Evolutionary conservation across 2,113 vertebrate species (phyloP).

Genomic region (Heterocephalus glaber): DNA sequence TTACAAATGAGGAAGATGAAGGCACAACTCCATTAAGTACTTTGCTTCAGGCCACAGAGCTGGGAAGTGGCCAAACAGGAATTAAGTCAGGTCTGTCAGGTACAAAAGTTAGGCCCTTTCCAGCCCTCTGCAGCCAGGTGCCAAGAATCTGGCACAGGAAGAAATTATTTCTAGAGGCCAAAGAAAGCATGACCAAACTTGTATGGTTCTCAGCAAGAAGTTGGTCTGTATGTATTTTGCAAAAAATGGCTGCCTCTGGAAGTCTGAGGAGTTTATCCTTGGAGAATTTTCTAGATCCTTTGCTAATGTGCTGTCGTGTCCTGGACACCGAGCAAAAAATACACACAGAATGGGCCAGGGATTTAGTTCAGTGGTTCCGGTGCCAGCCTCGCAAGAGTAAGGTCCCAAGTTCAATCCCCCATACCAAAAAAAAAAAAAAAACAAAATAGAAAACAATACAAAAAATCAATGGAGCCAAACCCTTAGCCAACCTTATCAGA

Average conservation of each 20-base stretch:
- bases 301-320: background rate
- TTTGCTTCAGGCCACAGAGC: background rate
- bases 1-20: background rate
- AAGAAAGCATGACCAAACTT: constrained; percentile 46
- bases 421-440: too few species aligned
- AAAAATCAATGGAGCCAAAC: too few species aligned
- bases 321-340: background rate
- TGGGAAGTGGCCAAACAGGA: constrained; percentile 34
- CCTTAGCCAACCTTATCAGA: too few species aligned
- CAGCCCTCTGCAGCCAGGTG: background rate
- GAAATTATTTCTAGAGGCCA: constrained; percentile 39
- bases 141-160: constrained; percentile 25
- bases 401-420: too few species aligned
- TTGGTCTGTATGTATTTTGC: background rate
- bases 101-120: background rate
- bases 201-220: background rate
- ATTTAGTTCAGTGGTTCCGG: too few species aligned
- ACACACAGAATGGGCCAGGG: background rate
- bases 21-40: background rate
- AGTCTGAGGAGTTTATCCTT: background rate
- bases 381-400: too few species aligned
- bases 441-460: too few species aligned
- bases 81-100: background rate
- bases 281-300: constrained; percentile 2
- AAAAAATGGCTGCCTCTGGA: background rate